Evolutionary conservation across 30 jellyfish, hydroid and myxozoan species (phyloP).

Genomic region (Aurelia aurita): DNA sequence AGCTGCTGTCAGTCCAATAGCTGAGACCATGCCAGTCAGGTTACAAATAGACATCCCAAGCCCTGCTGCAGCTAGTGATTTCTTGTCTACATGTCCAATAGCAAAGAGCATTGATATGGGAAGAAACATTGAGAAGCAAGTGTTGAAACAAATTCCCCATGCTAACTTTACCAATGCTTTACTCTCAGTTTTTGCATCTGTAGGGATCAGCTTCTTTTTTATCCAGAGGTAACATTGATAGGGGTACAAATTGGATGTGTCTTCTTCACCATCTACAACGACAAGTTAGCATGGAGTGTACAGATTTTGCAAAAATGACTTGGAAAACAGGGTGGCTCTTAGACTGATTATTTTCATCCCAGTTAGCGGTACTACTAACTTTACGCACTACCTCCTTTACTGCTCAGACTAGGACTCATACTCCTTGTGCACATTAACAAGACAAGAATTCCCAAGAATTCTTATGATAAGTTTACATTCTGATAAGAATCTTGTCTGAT

Average conservation of each 20-base stretch:
- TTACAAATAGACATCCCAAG: constrained; percentile 54
- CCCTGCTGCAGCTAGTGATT: constrained; percentile 56
- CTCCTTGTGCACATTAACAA: no score
- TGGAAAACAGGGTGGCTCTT: no score
- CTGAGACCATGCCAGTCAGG: constrained; percentile 56
- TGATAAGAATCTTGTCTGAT: no score
- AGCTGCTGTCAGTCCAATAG: constrained; percentile 44
- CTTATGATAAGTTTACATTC: no score
- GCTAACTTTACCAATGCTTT: constrained; percentile 31
- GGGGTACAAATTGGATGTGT: background rate
- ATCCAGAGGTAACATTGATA: constrained; percentile 22
- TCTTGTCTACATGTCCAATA: constrained; percentile 62
- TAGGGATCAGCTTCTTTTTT: constrained; percentile 31
- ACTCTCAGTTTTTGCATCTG: constrained; percentile 23
- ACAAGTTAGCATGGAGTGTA: background rate
- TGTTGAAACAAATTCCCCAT: constrained; percentile 52
- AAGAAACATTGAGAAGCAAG: constrained; percentile 38
- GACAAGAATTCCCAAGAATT: no score
- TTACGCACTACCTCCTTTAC: no score
- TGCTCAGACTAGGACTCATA: no score
- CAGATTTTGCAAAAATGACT: no score
- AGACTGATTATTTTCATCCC: no score
- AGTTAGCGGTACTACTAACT: no score
- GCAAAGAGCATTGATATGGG: constrained; percentile 42
- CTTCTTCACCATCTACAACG: constrained; percentile 5